Conservation (phyloP, 2,797 vertebrate genomes). For the Enteromius trimaculatus region DNA sequence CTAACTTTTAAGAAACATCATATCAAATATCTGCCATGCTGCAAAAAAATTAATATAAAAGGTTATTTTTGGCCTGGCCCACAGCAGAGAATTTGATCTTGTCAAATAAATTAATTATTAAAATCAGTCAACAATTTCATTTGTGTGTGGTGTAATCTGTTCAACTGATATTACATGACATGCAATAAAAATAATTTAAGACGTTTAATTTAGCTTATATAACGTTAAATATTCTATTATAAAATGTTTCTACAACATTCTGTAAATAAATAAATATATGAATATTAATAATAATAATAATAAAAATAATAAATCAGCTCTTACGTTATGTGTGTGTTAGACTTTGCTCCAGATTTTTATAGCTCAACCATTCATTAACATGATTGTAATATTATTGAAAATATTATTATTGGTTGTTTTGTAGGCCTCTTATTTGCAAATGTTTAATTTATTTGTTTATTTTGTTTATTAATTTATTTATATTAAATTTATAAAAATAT, state of each 20-base stretch:
- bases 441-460: no score
- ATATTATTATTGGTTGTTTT: no score
- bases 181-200: background rate
- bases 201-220: background rate
- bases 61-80: background rate
- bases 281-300: background rate
- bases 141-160: background rate
- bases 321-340: background rate
- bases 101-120: background rate
- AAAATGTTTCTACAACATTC: background rate
- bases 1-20: background rate
- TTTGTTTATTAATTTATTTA: no score
- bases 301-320: background rate
- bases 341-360: background rate
- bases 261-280: background rate
- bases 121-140: background rate
- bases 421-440: no score
- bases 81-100: background rate
- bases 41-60: background rate
- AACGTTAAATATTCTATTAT: background rate
- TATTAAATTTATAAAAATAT: no score
- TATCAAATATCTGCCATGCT: background rate
- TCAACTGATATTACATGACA: background rate
- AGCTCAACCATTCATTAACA: background rate
- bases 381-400: background rate